Evolutionary conservation across 1,140 invertebrate species (phyloP).

Genomic region (Neodiprion fabricii): DNA sequence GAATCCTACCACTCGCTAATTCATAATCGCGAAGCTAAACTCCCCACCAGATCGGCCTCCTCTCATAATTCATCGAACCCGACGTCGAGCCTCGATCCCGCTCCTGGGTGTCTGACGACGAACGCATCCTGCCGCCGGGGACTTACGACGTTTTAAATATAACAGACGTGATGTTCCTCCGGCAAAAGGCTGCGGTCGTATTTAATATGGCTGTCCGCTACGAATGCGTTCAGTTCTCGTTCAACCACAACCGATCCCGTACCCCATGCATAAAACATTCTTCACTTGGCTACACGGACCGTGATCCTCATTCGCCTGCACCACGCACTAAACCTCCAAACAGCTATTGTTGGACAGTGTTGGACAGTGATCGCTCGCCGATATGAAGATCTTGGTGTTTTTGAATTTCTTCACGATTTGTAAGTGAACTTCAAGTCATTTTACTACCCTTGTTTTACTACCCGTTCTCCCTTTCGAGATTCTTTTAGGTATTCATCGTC

Average conservation of each 20-base stretch:
- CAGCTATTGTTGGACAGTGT: too few species aligned
- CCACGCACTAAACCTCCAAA: too few species aligned
- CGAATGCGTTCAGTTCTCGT: neutral
- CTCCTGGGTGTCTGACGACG: neutral
- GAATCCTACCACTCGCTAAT: neutral
- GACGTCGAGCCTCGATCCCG: neutral
- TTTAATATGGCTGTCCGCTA: neutral
- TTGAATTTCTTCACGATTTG: neutral
- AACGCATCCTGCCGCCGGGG: neutral
- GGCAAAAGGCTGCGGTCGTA: neutral
- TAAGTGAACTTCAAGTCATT: neutral
- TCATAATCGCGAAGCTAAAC: neutral
- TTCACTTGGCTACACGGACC: too few species aligned
- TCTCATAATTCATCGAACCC: slow-evolving; percentile 1
- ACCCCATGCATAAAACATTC: too few species aligned
- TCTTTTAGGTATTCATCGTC: too few species aligned
- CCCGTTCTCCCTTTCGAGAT: too few species aligned
- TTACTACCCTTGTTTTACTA: too few species aligned
- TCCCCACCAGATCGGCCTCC: neutral
- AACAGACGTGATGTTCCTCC: neutral
- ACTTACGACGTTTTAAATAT: neutral
- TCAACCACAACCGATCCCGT: neutral
- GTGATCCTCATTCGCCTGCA: too few species aligned
- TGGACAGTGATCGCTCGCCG: too few species aligned
- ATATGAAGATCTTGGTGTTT: neutral